Evolutionary conservation across 2,797 vertebrate species (phyloP), one percentile per base, ranked within the genome.

Genomic region (Lepus townsendii): DNA sequence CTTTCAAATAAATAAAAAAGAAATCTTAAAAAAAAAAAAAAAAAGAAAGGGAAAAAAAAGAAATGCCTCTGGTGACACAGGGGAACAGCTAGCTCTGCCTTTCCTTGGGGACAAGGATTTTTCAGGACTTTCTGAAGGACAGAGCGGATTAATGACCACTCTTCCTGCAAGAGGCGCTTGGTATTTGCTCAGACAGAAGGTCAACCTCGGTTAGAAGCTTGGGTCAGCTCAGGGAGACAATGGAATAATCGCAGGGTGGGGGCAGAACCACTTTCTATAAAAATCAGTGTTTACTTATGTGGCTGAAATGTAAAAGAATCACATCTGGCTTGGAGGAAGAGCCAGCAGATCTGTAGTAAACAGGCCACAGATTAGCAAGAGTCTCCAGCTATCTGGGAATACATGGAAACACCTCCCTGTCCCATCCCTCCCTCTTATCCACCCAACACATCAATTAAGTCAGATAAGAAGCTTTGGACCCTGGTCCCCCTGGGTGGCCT

Each of bases 401-500:
- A 19, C 5, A 2, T 13, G 30, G 27, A 35, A 66, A 20, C 4
- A 12, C 1, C 20, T 35, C 57, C 57, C 22, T 16, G 35, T 2
- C 30, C 35, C 68, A 22, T 0, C 50, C 22, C 65, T 54, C 8
- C 52, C 54, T n/a, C 27, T 24, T 22, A 17, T 35, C 32, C 7
- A 16, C 14, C 27, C 26, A 19, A 19, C 3, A 13, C 0, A 14
- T 24, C 14, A 24, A 54, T 1, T 27, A 19, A 26, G 2, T 42
- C 65, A 17, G n/a, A n/a, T 27, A 5, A 7, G 24, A 77, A 26
- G 57, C 27, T 27, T 24, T 27, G 3, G 52, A 26, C 66, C 20
- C 17, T 0, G 0, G 14, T 11, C 8, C 38, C 68, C 71, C 54
- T 12, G 1, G 24, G 13, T 3, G 38, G 12, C 75, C 1, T 0